phyloP scores from a whole-genome alignment of 2,113 vertebrate genomes.

The Cygnus atratus region DNA sequence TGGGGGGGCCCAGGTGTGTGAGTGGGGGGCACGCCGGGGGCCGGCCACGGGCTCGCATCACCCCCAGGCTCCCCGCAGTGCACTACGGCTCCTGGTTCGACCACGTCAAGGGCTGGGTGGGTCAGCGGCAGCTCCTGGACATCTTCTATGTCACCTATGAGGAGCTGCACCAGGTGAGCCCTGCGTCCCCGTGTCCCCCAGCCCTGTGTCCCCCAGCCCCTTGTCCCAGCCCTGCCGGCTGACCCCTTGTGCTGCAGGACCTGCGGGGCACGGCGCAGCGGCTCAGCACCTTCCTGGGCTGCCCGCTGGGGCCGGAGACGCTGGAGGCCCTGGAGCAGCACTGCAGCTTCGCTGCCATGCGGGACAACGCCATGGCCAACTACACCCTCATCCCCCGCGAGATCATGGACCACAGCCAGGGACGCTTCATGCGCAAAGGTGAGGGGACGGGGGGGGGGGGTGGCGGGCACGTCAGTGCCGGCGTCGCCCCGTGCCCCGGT shows the following conservation, averaged over 20 bases:
- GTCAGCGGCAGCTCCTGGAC: slow-evolving; percentile 63
- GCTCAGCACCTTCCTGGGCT: slow-evolving; percentile 77
- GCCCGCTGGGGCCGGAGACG: slow-evolving; percentile 67
- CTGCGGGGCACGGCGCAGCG: slow-evolving; percentile 62
- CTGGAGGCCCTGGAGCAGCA: slow-evolving; percentile 69
- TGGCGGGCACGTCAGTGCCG: accelerated
- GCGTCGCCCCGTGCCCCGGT: no score
- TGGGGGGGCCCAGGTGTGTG: background rate
- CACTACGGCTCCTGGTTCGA: slow-evolving; percentile 88
- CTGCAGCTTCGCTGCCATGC: slow-evolving; percentile 83
- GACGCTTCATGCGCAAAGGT: slow-evolving; percentile 90
- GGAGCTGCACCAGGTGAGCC: slow-evolving; percentile 81
- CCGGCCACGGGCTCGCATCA: accelerated
- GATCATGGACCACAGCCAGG: slow-evolving; percentile 84
- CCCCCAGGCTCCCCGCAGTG: slow-evolving; percentile 53
- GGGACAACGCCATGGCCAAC: slow-evolving; percentile 83
- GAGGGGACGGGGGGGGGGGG: background rate
- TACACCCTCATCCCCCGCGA: slow-evolving; percentile 74
- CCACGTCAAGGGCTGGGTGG: slow-evolving; percentile 85
- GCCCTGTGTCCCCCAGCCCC: accelerated
- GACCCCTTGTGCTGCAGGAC: slow-evolving; percentile 64
- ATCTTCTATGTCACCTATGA: slow-evolving; percentile 84
- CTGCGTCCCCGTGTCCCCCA: accelerated
- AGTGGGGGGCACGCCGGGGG: accelerated
- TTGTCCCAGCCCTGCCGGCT: accelerated